phyloP scores from a whole-genome alignment of 2,888 invertebrate genomes.

The Rhopalosiphum nymphaeae region DNA sequence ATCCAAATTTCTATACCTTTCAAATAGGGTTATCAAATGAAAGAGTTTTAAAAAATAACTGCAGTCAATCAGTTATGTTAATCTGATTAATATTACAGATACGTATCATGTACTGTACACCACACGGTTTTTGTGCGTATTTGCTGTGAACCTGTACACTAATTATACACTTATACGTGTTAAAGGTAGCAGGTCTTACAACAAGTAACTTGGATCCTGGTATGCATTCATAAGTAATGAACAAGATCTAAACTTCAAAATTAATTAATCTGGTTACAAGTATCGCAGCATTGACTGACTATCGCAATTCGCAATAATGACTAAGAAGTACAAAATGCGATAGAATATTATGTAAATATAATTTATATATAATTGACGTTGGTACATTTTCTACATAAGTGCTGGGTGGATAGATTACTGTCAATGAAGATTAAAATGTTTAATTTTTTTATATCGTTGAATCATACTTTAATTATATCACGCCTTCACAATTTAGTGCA shows the following conservation, averaged over 20 bases:
- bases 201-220: not conserved
- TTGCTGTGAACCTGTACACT: too few species aligned
- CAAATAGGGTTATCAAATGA: not conserved
- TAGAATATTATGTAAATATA: not conserved
- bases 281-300: not conserved
- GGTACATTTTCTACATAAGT: not conserved
- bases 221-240: not conserved
- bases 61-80: not conserved
- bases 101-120: too few species aligned
- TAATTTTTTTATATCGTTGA: not conserved
- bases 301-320: not conserved
- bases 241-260: not conserved
- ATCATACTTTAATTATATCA: not conserved
- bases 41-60: not conserved
- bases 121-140: not conserved
- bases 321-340: not conserved
- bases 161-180: too few species aligned
- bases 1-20: not conserved
- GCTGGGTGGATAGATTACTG: not conserved
- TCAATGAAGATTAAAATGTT: not conserved
- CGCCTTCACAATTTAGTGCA: not conserved
- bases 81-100: not conserved
- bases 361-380: not conserved
- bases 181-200: not conserved
- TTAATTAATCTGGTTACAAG: not conserved